Conservation (phyloP, 2,797 vertebrate species). For the Podarcis lilfordi region DNA sequence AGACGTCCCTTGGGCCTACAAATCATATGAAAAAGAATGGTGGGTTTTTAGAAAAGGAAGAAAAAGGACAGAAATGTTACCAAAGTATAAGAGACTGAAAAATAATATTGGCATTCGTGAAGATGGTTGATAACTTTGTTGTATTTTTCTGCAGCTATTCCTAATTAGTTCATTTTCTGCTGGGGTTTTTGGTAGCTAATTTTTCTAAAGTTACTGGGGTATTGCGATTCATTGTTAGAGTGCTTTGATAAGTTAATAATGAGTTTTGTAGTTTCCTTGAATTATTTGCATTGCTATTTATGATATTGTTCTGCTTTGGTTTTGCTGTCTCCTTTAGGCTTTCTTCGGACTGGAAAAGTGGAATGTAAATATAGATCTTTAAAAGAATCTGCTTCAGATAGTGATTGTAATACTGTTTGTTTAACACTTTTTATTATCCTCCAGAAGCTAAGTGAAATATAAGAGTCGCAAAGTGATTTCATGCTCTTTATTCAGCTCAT, state of each 20-base stretch:
- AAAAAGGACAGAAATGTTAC: not conserved
- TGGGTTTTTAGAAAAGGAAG: not conserved
- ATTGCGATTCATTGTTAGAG: not conserved
- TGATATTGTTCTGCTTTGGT: not conserved
- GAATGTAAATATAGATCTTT: not conserved
- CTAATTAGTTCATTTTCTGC: not conserved
- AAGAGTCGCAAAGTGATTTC: too few relatives aligned
- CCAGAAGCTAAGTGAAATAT: too few relatives aligned
- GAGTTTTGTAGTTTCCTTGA: not conserved
- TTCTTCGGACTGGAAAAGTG: not conserved
- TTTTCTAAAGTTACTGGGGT: too few relatives aligned
- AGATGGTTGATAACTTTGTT: not conserved
- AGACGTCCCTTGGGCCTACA: not conserved
- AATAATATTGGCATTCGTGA: not conserved
- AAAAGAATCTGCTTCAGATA: not conserved
- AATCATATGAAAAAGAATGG: constrained; percentile 21
- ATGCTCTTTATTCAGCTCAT: too few relatives aligned
- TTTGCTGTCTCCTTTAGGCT: not conserved
- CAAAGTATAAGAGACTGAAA: not conserved
- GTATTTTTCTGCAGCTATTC: not conserved
- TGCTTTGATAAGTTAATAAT: not conserved
- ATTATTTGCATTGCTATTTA: not conserved
- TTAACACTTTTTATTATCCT: not conserved
- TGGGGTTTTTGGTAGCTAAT: not conserved
- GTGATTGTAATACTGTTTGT: not conserved